phyloP scores from a whole-genome alignment of 1,140 invertebrate genomes.

The Conus betulinus region DNA sequence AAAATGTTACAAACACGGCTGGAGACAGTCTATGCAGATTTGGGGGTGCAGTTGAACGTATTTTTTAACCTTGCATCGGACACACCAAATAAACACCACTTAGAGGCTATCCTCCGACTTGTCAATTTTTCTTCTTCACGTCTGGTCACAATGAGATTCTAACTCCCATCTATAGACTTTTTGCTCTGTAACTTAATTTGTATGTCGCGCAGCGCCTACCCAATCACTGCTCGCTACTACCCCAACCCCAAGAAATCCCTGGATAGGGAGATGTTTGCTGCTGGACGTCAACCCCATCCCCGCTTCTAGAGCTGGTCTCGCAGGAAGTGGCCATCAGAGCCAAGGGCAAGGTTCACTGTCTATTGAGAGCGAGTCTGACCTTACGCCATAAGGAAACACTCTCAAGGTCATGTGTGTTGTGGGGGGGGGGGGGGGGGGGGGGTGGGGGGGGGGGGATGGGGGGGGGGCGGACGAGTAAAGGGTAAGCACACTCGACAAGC shows the following conservation, averaged over 20 bases:
- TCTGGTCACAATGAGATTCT: not conserved
- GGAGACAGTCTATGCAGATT: no score
- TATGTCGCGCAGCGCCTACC: constrained; percentile 30
- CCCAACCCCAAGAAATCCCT: constrained; percentile 22
- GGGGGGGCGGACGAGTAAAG: no score
- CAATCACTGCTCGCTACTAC: constrained; percentile 27
- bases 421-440: no score
- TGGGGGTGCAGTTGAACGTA: no score
- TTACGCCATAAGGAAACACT: constrained; percentile 23
- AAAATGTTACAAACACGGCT: no score
- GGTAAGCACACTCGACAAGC: no score
- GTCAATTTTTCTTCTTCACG: no score
- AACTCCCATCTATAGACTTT: no score
- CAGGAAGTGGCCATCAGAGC: constrained; percentile 41
- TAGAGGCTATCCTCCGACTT: no score
- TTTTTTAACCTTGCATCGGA: no score
- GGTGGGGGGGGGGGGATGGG: no score
- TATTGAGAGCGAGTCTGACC: constrained; percentile 33
- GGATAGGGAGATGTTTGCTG: constrained; percentile 29
- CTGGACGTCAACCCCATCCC: constrained; percentile 42
- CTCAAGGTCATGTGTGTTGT: constrained; percentile 22
- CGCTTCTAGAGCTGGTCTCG: constrained; percentile 34
- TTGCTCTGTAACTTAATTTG: not conserved
- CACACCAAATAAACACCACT: no score
- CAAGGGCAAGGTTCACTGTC: constrained; percentile 33